These are phyloP conservation scores for Atta texana DNA, from an alignment of 1,140 invertebrate genomes.

Conservation along the genomic window DNA sequence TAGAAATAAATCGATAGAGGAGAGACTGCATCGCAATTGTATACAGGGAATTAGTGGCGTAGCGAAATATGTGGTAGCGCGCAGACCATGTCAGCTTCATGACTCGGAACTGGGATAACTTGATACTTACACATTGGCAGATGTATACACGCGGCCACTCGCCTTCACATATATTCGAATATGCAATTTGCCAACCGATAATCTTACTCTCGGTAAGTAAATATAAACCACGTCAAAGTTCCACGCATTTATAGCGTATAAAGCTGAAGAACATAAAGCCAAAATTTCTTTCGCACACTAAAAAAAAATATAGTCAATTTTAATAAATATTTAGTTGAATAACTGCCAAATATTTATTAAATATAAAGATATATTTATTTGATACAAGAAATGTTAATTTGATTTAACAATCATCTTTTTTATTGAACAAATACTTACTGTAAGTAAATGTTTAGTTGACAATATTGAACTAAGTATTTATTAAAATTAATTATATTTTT, in stretches of 20 bases:
- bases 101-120: slow-evolving; percentile 75
- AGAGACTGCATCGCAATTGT: slow-evolving; percentile 10
- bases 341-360: too few relatives aligned
- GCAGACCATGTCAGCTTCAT: slow-evolving; percentile 65
- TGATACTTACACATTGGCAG: slow-evolving; percentile 66
- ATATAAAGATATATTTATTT: too few relatives aligned
- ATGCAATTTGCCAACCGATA: slow-evolving; percentile 73
- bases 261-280: slow-evolving; percentile 31
- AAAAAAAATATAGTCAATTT: too few relatives aligned
- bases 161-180: slow-evolving; percentile 66
- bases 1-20: slow-evolving; percentile 29
- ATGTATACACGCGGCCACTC: slow-evolving; percentile 5
- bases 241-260: not conserved
- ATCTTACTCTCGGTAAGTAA: slow-evolving; percentile 64
- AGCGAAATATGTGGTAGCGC: slow-evolving; percentile 68
- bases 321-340: too few relatives aligned
- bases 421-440: too few relatives aligned
- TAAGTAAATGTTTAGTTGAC: too few relatives aligned
- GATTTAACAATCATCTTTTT: too few relatives aligned
- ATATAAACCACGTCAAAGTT: slow-evolving; percentile 73
- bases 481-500: too few relatives aligned
- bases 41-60: slow-evolving; percentile 71
- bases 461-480: too few relatives aligned
- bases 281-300: not conserved
- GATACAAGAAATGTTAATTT: too few relatives aligned